Base-by-base conservation (phyloP, 1,140 invertebrate genomes). In the Drosophila sucinea region DNA sequence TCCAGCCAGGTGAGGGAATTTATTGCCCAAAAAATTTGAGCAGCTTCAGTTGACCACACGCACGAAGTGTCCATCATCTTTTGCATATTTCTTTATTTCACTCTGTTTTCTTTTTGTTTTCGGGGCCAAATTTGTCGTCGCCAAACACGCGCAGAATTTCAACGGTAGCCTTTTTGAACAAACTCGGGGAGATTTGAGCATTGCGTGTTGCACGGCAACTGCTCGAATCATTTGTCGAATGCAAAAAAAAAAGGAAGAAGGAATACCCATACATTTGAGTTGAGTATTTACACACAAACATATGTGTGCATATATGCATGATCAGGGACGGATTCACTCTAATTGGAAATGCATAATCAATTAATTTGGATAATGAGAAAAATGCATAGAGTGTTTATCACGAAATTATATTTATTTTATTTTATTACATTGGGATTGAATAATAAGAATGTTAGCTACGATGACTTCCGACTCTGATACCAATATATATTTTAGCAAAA, bases 1-100 rank as follows among this genome's bases (percentile, higher is more conserved):
- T 38, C 47, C 68, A 32, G 38, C 73, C 81, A 86, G 82, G 83
- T 86, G 79, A 83, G 72, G 82, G 83, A 87, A 86, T 82, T 75
- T 54, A 25, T 66, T 40, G 23, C 27, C 54, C n/a, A 35, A 56
- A 60, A 57, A 73, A 61, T 60, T 76, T 79, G 83, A 75, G 82
- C 82, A 60, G 70, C 79, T 57, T 65, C 65, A 69, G 67, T 56
- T 79, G 75, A 66, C 73, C 82, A 82, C 82, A 82, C 82, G 73
- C 80, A 81, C 66, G 65, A 75, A 70, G 25, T 87, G 81, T 81
- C 70, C 79, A 79, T 85, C 82, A 85, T 87, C 80, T 69, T 29
- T 51, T 69, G 47, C 10, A 17, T 35, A 32, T 71, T 25, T 7
- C 11, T 62, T 51, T 51, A 51, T 51, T 27, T 51, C 8, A 51